These are phyloP conservation scores for Karalla daura DNA, from an alignment of 2,797 vertebrate species.

Conservation along the genomic window DNA sequence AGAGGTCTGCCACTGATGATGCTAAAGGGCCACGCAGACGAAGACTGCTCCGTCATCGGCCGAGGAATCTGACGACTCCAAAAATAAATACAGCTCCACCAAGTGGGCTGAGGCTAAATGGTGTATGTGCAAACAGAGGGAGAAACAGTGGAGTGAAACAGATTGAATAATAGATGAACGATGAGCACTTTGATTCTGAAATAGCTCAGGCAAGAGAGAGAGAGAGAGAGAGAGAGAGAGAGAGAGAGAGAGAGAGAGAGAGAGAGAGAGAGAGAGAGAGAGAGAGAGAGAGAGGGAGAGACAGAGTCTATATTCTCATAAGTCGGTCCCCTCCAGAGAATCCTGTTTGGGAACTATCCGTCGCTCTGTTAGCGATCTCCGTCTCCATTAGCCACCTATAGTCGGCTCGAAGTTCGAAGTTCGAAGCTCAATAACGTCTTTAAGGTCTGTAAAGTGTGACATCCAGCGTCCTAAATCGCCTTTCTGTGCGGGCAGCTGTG, in stretches of 20 bases:
- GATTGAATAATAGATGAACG: constrained; percentile 84
- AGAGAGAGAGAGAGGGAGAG: constrained; percentile 41
- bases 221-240: constrained; percentile 45
- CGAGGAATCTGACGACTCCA: constrained; percentile 35
- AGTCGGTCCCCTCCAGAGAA: constrained; percentile 53
- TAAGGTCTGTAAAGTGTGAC: constrained; percentile 31
- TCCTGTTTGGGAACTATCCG: constrained; percentile 63
- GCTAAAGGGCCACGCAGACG: constrained; percentile 19
- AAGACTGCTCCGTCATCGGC: constrained; percentile 19
- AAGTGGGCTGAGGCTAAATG: constrained; percentile 73
- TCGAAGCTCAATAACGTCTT: too few species aligned
- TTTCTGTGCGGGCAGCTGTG: constrained; percentile 8
- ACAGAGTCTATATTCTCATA: constrained; percentile 48
- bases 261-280: constrained; percentile 49
- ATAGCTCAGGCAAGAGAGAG: constrained; percentile 70
- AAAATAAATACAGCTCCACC: constrained; percentile 79
- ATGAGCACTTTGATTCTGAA: constrained; percentile 83
- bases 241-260: constrained; percentile 43
- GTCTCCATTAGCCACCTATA: constrained; percentile 56
- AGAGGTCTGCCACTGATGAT: constrained; percentile 10
- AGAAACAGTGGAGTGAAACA: constrained; percentile 80
- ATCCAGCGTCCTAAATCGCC: constrained; percentile 29
- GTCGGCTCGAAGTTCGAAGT: constrained; percentile 45
- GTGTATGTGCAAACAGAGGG: constrained; percentile 70
- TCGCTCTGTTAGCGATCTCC: constrained; percentile 64